Conservation (phyloP, 2,888 invertebrate genomes). For the Dugesia japonica region DNA sequence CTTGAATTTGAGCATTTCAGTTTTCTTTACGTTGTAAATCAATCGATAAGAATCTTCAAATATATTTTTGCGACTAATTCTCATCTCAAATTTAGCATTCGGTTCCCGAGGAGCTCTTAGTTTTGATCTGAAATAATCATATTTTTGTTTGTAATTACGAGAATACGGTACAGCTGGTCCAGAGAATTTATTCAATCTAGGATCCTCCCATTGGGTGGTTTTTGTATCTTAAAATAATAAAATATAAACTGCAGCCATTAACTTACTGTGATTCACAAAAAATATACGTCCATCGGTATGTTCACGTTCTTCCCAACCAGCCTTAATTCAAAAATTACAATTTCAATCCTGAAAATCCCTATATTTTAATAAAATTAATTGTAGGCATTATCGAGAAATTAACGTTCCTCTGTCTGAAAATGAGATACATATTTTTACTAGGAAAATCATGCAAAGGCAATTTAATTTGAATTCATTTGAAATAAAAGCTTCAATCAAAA, state of each 20-base stretch:
- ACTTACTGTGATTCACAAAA: constrained; percentile 90
- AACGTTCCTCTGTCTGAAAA: too few relatives aligned
- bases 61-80: constrained; percentile 68
- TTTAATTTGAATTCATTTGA: too few relatives aligned
- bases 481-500: too few relatives aligned
- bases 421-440: too few relatives aligned
- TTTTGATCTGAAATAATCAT: constrained; percentile 89
- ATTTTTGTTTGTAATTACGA: constrained; percentile 91
- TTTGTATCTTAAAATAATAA: constrained; percentile 20
- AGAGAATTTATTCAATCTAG: constrained; percentile 71
- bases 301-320: constrained; percentile 92
- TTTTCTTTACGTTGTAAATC: constrained; percentile 71
- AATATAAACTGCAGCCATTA: neutral
- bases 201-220: constrained; percentile 98
- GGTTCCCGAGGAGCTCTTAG: constrained; percentile 81
- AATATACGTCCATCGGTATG: constrained; percentile 89
- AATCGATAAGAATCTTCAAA: constrained; percentile 89
- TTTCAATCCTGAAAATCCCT: too few relatives aligned
- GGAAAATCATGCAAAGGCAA: too few relatives aligned
- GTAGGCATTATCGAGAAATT: too few relatives aligned
- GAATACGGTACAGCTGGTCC: constrained; percentile 67
- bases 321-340: constrained; percentile 46
- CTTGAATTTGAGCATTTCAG: constrained; percentile 73
- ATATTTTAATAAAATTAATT: too few relatives aligned
- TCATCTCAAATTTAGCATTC: constrained; percentile 92